Base-by-base conservation (phyloP, 2,113 vertebrate species). In the Thalassarche chlororhynchos region DNA sequence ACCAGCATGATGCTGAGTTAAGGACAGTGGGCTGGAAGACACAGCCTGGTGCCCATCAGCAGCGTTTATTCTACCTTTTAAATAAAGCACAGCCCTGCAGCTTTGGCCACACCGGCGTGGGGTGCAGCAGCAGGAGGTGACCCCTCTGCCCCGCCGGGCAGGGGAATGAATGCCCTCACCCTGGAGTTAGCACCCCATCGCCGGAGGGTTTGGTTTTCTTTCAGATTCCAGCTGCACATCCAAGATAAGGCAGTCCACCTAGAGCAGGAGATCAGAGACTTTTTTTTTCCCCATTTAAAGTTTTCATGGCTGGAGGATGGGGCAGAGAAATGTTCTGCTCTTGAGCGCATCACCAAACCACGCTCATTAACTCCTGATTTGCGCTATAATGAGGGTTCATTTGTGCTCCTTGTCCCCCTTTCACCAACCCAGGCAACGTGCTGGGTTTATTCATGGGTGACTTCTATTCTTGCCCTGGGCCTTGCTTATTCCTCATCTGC, bases 71-170 rank as follows among this genome's bases (percentile, higher is more conserved):
- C 26, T 55, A 3, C 8, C 3, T 21, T 60, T 57, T 8, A 18
- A 42, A 74, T 18, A 46, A 64, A 55, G 18, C 38, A 40, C 36
- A 61, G 26, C 60, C 65, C 29, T 23, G 12, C 1, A 7, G 36
- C 54, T 78, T 42, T 3, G 2, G 14, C 54, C 18, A 1, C 28
- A 5, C 28, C 20, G 3, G 5, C 3, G 31, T 2, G 12, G 1
- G 16, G 14, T 26, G 42, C 65, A n/a, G 58, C 28, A 31, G 62
- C 29, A 40, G 40, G 15, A 54, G 62, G 49, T 51, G 61, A 81
- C 46, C 49, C 57, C 44, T 51, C 18, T 23, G 47, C 25, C 52
- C 28, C 5, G 3, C 12, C 2, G 17, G n/a, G 54, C 71, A 61
- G 47, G 29, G 23, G 23, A 31, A 16, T 3, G 12, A 25, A 8